phyloP scores from a whole-genome alignment of 2,888 invertebrate species.

The Ceratothoa steindachneri region DNA sequence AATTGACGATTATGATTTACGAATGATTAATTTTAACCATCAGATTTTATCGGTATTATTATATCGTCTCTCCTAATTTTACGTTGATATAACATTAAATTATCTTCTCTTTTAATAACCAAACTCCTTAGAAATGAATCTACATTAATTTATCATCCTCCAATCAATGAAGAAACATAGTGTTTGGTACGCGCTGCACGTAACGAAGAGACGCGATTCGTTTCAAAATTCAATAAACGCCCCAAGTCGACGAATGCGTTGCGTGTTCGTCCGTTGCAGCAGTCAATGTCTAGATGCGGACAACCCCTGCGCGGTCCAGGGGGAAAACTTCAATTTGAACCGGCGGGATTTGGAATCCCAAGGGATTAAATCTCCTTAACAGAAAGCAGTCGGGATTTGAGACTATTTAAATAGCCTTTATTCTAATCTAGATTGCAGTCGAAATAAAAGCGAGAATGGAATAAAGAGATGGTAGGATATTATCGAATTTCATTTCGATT shows the following conservation, averaged over 20 bases:
- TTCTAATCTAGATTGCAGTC: neutral
- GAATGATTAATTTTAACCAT: too few relatives aligned
- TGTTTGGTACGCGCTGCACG: too few relatives aligned
- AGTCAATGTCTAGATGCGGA: neutral
- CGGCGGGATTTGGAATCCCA: slow-evolving; percentile 3
- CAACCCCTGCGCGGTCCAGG: neutral
- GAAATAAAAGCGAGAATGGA: neutral
- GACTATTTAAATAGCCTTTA: slow-evolving; percentile 12
- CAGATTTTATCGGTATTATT: too few relatives aligned
- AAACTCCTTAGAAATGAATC: too few relatives aligned
- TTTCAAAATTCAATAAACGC: neutral
- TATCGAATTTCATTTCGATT: neutral
- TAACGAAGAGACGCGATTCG: too few relatives aligned
- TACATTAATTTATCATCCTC: too few relatives aligned
- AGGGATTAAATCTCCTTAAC: slow-evolving; percentile 9
- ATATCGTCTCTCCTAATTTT: too few relatives aligned
- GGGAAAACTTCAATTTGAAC: slow-evolving; percentile 4
- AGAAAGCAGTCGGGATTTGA: slow-evolving; percentile 7
- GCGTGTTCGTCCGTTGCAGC: slow-evolving; percentile 4
- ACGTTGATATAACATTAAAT: too few relatives aligned
- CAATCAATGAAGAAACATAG: too few relatives aligned
- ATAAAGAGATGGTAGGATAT: neutral
- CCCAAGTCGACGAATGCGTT: neutral
- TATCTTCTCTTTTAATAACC: too few relatives aligned
- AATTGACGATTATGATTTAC: too few relatives aligned